Base-by-base conservation (phyloP, 2,888 invertebrate genomes). In the Rhorus exstirpatorius region DNA sequence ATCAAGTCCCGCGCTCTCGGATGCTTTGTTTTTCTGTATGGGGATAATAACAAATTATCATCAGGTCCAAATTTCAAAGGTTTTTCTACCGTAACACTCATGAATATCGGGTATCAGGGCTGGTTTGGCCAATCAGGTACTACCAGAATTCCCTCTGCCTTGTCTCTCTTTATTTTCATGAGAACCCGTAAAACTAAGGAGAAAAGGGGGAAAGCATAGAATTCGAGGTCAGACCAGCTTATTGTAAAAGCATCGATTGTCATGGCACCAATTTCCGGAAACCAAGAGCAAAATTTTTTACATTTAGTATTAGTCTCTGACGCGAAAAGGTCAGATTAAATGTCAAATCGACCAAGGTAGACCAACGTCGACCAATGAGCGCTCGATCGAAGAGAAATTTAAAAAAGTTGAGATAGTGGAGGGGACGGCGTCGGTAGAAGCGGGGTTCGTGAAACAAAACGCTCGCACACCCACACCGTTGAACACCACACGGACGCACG, bases 91-190 rank as follows among this genome's bases (percentile, higher is more conserved):
- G 26, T 31, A 8, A 55, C 7, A 1, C 41, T 26, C 19, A 72
- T 14, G 19, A 72, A 84, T 38, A 78, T 41, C 4, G 88, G 88
- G 53, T 72, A 88, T 89, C 87, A 89, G 0, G 86, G 81, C 60
- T 88, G 87, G 0, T 78, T 80, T 8, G 84, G 83, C 89, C 84
- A 89, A 35, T 67, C 44, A 24, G 85, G 89, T 12, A 87, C 86
- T 14, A 90, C 86, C 24, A 90, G 49, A 58, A 89, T 88, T 1
- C 88, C 88, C 44, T 80, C 78, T 1, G 89, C 87, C 70, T 76
- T 85, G 19, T 90, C 88, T 38, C 51, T 41, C 24, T 24, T 38
- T 31, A 83, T 58, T 67, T 83, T 83, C 10, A 31, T 4, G n/a
- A 77, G 14, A 10, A 68, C 68, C n/a, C 67, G 38, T 7, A 55